Base-by-base conservation (phyloP, 2,888 invertebrate species). In the Cerastis leucographa region DNA sequence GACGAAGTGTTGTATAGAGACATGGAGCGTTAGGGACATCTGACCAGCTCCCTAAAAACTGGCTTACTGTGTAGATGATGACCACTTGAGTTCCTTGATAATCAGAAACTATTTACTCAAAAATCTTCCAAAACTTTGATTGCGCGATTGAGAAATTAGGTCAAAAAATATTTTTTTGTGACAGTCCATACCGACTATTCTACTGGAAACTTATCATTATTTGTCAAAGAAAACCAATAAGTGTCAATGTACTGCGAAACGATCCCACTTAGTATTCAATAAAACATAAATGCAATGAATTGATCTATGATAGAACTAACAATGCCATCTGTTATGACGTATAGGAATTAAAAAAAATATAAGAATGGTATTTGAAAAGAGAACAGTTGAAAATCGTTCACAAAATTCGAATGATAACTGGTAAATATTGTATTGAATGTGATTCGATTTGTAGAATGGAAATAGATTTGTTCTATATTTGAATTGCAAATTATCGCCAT, bases 1-100 rank as follows among this genome's bases (percentile, higher is more conserved):
- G 91, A 79, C 2, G 86, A 78, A 92, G 95, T 94, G 94, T 94
- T 95, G 88, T 85, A 73, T 67, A 83, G 92, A 86, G 80, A 91
- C 92, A 89, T 89, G 72, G 88, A 86, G 89, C 86, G 93, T 89
- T 90, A 91, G 88, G 90, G 94, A 92, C 12, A 86, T 76, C 0
- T 3, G 82, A 90, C 93, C 95, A 95, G 95, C 94, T 92, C 95
- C 93, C 90, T 90, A 88, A 85, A 51, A 9, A 88, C 96, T 94
- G 94, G 92, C 90, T 92, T 90, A 93, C 96, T 95, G 94, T 83
- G 95, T 95, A 96, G 96, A 94, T 92, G 80, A 51, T 81, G 94
- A 95, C 92, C 95, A 95, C 95, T 91, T 25, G 8, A 22, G 85
- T 61, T 40, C 35, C 5, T 0, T 19, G 2, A 0, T 2, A 0